These are phyloP conservation scores for Anticlea derivata DNA, from an alignment of 2,888 invertebrate species.

Conservation along the genomic window DNA sequence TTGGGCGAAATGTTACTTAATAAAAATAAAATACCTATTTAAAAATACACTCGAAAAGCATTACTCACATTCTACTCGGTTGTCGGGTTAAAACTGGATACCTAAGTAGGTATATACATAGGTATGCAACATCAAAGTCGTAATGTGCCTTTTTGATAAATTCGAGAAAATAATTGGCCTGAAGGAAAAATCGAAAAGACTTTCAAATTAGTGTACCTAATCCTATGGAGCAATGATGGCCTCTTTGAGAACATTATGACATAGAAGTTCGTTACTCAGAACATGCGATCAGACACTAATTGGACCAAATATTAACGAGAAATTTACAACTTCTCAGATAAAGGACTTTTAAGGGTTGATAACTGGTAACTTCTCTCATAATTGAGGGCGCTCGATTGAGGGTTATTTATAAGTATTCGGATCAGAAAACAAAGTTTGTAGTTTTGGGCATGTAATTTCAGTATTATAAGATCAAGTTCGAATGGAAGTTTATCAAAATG, in stretches of 20 bases:
- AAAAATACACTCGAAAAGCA: too few species aligned
- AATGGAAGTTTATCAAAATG: slow-evolving; percentile 7
- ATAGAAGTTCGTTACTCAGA: slow-evolving; percentile 6
- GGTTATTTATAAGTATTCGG: slow-evolving; percentile 41
- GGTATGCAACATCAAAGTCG: too few species aligned
- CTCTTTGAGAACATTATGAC: slow-evolving; percentile 1
- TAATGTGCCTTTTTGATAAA: too few species aligned
- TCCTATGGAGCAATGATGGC: not conserved
- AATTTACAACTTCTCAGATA: slow-evolving; percentile 62
- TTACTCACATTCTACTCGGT: too few species aligned
- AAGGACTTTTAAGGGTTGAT: slow-evolving; percentile 59
- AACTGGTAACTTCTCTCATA: slow-evolving; percentile 52
- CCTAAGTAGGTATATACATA: too few species aligned
- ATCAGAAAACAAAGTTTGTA: slow-evolving; percentile 25
- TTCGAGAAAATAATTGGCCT: too few species aligned
- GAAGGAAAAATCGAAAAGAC: too few species aligned
- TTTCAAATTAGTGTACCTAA: too few species aligned
- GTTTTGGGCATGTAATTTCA: not conserved
- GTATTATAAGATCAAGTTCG: not conserved
- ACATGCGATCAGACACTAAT: slow-evolving; percentile 46
- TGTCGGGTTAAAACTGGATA: too few species aligned
- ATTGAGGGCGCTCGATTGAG: slow-evolving; percentile 42
- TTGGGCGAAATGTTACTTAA: too few species aligned
- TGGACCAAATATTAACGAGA: slow-evolving; percentile 60
- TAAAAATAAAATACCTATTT: too few species aligned